Percentiles rank a stretch among this genome's conserved stretches.
These are phyloP conservation scores for Epizoanthus ramosus DNA, from an alignment of 92 coral and sea anemone genomes.

Conservation along the genomic window DNA sequence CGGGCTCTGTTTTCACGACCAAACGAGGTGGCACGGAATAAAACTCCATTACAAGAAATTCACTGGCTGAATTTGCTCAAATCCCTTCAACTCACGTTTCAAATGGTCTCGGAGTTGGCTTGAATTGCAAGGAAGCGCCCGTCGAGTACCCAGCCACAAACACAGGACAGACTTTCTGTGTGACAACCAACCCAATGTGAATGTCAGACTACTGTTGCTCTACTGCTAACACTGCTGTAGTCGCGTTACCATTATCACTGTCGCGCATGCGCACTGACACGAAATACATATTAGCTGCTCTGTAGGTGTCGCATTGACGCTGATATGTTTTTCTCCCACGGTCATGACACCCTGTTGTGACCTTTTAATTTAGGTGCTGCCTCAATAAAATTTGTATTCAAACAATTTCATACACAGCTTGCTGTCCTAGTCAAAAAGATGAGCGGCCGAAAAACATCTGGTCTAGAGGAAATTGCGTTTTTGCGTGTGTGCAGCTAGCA, in stretches of 20 bases:
- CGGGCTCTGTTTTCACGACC: constrained; percentile 62
- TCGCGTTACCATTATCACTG: constrained; percentile 11
- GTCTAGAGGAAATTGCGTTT: constrained; percentile 1
- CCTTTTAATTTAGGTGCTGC: constrained; percentile 90
- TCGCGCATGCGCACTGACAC: constrained; percentile 10
- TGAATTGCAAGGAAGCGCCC: neutral
- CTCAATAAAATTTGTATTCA: constrained; percentile 94
- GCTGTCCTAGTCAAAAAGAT: constrained; percentile 15
- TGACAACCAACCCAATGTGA: constrained; percentile 31
- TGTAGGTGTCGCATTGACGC: constrained; percentile 83
- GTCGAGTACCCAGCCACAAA: neutral
- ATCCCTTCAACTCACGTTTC: neutral
- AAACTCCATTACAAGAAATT: constrained; percentile 3
- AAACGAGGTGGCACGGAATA: constrained; percentile 41
- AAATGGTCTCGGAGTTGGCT: neutral
- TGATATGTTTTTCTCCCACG: constrained; percentile 68
- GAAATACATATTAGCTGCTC: constrained; percentile 69
- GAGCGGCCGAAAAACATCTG: constrained; percentile 34
- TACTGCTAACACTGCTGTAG: constrained; percentile 27
- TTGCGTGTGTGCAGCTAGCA: neutral
- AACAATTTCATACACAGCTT: constrained; percentile 84
- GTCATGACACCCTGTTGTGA: constrained; percentile 77
- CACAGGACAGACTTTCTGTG: constrained; percentile 10
- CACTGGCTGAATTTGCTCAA: neutral
- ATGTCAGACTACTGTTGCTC: no score